Percentiles rank a stretch among this genome's conserved stretches.
Conservation (phyloP, 2,113 vertebrate genomes). For the Notarius quadriscutis region DNA sequence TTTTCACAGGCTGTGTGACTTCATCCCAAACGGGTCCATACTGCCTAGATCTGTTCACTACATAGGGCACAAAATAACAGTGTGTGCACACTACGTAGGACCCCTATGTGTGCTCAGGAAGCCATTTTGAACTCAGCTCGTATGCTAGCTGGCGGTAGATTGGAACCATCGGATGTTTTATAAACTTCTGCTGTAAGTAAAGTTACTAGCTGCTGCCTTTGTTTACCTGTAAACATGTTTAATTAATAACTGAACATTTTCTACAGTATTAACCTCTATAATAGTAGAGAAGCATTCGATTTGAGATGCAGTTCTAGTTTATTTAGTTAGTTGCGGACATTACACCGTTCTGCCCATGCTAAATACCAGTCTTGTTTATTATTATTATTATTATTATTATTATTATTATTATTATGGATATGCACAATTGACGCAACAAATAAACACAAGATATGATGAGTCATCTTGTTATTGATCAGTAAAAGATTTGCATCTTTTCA, state of each 20-base stretch:
- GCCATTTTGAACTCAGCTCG: background rate
- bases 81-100: background rate
- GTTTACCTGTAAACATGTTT: background rate
- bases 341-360: background rate
- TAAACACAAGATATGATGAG: background rate
- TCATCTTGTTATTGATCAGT: background rate
- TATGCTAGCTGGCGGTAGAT: conserved; percentile 7
- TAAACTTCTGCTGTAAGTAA: background rate
- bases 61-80: background rate
- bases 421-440: background rate
- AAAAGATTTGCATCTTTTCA: background rate
- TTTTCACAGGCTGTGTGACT: background rate
- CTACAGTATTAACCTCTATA: background rate
- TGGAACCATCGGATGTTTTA: background rate
- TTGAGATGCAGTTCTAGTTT: background rate
- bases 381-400: background rate
- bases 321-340: background rate
- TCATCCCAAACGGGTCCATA: background rate
- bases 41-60: background rate
- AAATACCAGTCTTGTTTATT: background rate
- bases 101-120: background rate
- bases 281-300: background rate
- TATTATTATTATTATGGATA: background rate
- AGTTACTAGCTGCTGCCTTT: background rate
- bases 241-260: background rate